These are phyloP conservation scores for Chionomys nivalis DNA, from an alignment of 2,113 vertebrate genomes.

Conservation along the genomic window DNA sequence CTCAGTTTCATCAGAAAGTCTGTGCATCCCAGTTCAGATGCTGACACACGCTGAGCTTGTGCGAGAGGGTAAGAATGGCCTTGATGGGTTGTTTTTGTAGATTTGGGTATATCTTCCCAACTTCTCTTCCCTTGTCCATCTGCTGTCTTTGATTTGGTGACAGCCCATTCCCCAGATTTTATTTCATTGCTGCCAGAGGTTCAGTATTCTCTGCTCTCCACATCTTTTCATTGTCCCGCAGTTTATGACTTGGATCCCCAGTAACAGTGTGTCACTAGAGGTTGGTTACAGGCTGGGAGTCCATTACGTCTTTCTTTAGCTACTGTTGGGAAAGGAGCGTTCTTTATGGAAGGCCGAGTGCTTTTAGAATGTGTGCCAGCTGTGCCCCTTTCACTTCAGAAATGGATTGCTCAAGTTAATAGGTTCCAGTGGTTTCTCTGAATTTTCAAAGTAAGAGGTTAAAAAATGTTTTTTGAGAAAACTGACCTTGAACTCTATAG, in stretches of 20 bases:
- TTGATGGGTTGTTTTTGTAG: background rate
- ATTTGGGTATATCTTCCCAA: background rate
- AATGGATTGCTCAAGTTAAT: slow-evolving; percentile 63
- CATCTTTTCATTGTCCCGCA: background rate
- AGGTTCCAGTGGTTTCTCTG: slow-evolving; percentile 59
- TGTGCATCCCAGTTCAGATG: background rate
- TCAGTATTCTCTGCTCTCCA: background rate
- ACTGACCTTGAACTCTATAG: slow-evolving; percentile 5
- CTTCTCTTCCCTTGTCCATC: background rate
- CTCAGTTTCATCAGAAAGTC: background rate
- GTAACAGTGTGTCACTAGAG: slow-evolving; percentile 59
- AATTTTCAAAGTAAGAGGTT: slow-evolving; percentile 57
- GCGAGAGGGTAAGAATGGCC: background rate
- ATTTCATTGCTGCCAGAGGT: background rate
- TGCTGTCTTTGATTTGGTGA: slow-evolving; percentile 1
- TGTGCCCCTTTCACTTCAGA: slow-evolving; percentile 55
- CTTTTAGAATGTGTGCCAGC: slow-evolving; percentile 65
- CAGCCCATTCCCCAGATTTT: background rate
- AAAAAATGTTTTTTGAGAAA: background rate
- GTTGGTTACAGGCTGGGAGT: slow-evolving; percentile 50
- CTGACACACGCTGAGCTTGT: background rate
- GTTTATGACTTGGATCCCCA: slow-evolving; percentile 34
- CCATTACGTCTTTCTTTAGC: slow-evolving; percentile 61
- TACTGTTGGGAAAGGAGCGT: slow-evolving; percentile 13
- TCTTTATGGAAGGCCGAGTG: slow-evolving; percentile 55